Evolutionary conservation across 2,888 invertebrate species (phyloP).

Genomic region (Linnaemya vulpina): DNA sequence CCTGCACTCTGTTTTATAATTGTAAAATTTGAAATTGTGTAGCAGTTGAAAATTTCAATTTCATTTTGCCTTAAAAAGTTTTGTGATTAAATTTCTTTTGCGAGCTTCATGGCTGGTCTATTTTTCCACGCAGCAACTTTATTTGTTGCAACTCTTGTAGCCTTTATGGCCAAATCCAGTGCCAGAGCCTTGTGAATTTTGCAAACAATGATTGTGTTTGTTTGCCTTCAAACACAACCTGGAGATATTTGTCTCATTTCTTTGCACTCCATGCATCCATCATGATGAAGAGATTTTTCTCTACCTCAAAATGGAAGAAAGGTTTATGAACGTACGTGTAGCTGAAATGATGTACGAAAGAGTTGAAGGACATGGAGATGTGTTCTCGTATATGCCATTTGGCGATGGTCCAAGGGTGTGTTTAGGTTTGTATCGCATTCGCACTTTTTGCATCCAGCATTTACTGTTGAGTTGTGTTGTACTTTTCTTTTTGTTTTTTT

Average conservation of each 20-base stretch:
- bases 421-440: conserved; percentile 72
- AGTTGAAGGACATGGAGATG: conserved; percentile 73
- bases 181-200: conserved; percentile 71
- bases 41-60: conserved; percentile 1
- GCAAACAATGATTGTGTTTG: conserved; percentile 70
- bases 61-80: background rate
- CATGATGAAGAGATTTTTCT: conserved; percentile 73
- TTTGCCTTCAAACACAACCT: conserved; percentile 59
- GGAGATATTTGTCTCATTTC: conserved; percentile 73
- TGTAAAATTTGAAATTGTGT: background rate
- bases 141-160: background rate
- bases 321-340: conserved; percentile 75
- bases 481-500: too few species aligned
- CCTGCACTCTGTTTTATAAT: background rate
- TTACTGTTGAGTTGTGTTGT: background rate
- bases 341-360: conserved; percentile 47
- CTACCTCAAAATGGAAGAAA: conserved; percentile 52
- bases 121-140: background rate
- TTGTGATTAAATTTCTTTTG: conserved; percentile 21
- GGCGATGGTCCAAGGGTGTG: conserved; percentile 78
- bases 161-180: conserved; percentile 73
- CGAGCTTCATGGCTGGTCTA: too few species aligned
- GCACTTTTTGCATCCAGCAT: conserved; percentile 1
- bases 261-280: conserved; percentile 75
- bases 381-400: conserved; percentile 74